phyloP scores from a whole-genome alignment of 1,140 invertebrate genomes.

The Papilio aristodemus region DNA sequence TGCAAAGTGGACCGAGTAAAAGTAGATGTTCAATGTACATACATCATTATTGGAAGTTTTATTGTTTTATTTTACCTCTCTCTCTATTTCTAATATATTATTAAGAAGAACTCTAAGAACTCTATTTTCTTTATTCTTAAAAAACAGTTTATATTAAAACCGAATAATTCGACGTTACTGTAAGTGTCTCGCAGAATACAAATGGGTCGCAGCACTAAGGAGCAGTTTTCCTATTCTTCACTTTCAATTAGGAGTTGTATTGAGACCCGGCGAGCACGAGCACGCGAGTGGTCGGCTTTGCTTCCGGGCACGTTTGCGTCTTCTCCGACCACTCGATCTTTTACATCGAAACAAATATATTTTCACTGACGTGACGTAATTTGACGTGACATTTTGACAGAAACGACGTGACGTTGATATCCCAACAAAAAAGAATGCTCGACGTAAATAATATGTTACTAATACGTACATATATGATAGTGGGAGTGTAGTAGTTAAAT shows the following conservation, averaged over 20 bases:
- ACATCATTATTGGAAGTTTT: no score
- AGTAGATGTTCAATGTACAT: no score
- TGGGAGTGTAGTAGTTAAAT: no score
- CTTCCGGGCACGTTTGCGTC: background rate
- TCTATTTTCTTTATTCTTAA: no score
- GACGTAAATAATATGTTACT: background rate
- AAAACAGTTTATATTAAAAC: no score
- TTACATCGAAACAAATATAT: background rate
- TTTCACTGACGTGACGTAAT: background rate
- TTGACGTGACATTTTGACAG: background rate
- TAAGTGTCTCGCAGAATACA: no score
- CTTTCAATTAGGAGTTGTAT: conserved; percentile 1
- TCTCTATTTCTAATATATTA: no score
- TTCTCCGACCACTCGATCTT: background rate
- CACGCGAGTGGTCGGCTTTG: background rate
- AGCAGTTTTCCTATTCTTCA: background rate
- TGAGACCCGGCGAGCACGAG: background rate
- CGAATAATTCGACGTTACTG: no score
- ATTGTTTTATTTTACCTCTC: no score
- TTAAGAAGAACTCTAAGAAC: no score
- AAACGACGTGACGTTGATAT: background rate
- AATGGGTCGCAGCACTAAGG: background rate
- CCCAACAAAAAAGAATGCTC: background rate
- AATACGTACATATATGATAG: background rate
- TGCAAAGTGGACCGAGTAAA: no score